Base-by-base conservation (phyloP, 2,113 vertebrate genomes). In the Pimephales promelas region DNA sequence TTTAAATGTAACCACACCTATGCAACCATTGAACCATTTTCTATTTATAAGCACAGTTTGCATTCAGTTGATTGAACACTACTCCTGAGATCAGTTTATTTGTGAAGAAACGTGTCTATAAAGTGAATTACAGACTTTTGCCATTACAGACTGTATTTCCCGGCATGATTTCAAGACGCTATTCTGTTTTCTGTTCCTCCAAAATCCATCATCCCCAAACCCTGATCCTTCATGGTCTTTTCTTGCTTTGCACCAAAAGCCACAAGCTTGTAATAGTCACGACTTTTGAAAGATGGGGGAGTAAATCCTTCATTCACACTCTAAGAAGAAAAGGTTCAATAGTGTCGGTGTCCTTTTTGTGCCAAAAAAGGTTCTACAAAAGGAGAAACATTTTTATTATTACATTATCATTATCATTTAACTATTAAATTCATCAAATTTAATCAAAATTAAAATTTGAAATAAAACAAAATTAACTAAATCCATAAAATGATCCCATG, bases 241-340 rank as follows among this genome's bases (percentile, higher is more conserved):
- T 47, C 22, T 61, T 47, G 31, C 49, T 20, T 26, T 52, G 43
- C n/a, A 26, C 56, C 64, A 59, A 34, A 85, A 45, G 2, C 36
- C 36, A 70, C 20, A 11, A 45, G 75, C 28, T 20, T 4, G 20
- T 72, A 24, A 83, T 52, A 22, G n/a, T 73, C 26, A 18, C 10
- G 31, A 26, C 70, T 82, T 64, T 61, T 61, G 3, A 74, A 82
- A 20, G 11, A 18, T 82, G 66, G 26, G 47, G 6, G 26, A 47
- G 18, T 62, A 45, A 52, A 76, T 10, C 36, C 31, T 62, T 62
- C 24, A 10, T 36, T 56, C 40, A 68, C 34, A 22, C 26, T 76
- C 45, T 45, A 3, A 45, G 43, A 11, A 45, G 10, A 36, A 43
- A 45, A 45, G 43, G 10, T 45, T 45, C 43, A 3, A 40, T 40